Evolutionary conservation across 2,797 vertebrate species (phyloP).

Genomic region (Ficedula albicollis): DNA sequence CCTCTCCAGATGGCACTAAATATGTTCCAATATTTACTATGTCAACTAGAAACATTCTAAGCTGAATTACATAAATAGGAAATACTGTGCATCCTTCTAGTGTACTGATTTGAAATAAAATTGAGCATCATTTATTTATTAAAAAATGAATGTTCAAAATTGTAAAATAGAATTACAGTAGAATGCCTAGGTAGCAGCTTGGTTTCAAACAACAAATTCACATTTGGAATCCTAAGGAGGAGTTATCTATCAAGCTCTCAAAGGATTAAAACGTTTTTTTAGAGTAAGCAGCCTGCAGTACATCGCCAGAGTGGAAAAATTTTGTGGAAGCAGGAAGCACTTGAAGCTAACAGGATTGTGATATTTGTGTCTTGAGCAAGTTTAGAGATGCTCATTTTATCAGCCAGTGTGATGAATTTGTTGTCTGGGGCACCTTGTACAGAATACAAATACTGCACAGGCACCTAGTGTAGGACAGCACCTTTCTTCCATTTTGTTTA

Average conservation of each 20-base stretch:
- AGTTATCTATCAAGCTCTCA: not conserved
- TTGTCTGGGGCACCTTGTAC: not conserved
- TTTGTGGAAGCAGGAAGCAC: not conserved
- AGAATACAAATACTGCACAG: not conserved
- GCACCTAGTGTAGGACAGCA: too few relatives aligned
- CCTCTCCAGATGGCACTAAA: constrained; percentile 28
- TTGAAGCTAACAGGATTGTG: not conserved
- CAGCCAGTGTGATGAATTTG: not conserved
- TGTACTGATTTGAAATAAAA: not conserved
- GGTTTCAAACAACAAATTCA: not conserved
- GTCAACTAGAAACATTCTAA: constrained; percentile 31
- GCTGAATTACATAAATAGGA: not conserved
- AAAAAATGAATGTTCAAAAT: not conserved
- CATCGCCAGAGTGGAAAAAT: rapidly evolving
- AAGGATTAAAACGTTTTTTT: not conserved
- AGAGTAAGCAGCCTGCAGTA: not conserved
- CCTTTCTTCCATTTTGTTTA: not conserved
- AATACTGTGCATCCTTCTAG: not conserved
- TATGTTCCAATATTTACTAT: constrained; percentile 15
- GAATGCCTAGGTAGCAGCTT: not conserved
- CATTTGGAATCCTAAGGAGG: not conserved
- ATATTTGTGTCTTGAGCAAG: not conserved
- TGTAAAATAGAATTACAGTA: not conserved
- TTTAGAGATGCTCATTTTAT: not conserved
- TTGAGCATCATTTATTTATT: not conserved